phyloP scores from a whole-genome alignment of 1,140 invertebrate species.

The Reticulitermes speratus region DNA sequence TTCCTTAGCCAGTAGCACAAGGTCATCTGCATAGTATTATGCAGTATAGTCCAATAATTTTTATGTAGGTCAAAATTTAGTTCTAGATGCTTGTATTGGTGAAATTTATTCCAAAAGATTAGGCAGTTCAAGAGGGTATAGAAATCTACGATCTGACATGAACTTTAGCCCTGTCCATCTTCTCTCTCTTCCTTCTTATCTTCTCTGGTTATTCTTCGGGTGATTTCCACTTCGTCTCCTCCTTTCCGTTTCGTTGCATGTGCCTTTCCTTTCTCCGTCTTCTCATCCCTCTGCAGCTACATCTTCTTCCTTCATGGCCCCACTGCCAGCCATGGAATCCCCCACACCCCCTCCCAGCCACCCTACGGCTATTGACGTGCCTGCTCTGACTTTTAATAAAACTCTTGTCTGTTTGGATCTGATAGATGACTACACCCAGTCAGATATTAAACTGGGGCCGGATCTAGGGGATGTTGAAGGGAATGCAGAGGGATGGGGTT shows the following conservation, averaged over 20 bases:
- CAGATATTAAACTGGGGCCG: slow-evolving; percentile 48
- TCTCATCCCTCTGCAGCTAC: background rate
- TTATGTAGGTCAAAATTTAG: no score
- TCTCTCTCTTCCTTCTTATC: slow-evolving; percentile 1
- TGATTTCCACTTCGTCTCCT: background rate
- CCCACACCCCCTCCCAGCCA: slow-evolving; percentile 18
- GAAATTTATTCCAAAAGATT: background rate
- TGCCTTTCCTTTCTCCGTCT: background rate
- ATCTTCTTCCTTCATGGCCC: background rate
- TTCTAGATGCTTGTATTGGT: no score
- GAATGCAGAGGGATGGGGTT: slow-evolving; percentile 18
- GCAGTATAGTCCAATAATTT: no score
- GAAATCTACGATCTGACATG: background rate
- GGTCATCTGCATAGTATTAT: no score
- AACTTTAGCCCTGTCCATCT: background rate
- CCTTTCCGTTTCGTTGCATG: slow-evolving; percentile 14
- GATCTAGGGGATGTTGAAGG: slow-evolving; percentile 31
- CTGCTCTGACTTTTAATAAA: slow-evolving; percentile 49
- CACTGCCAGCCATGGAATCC: slow-evolving; percentile 14
- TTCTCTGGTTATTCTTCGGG: slow-evolving; percentile 6
- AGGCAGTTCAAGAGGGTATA: background rate
- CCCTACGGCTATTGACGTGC: slow-evolving; percentile 46
- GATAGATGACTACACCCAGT: slow-evolving; percentile 52
- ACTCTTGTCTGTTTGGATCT: slow-evolving; percentile 51
- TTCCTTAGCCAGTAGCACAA: no score